Base-by-base conservation (phyloP, 2,113 vertebrate genomes). In the Ranitomeya imitator region DNA sequence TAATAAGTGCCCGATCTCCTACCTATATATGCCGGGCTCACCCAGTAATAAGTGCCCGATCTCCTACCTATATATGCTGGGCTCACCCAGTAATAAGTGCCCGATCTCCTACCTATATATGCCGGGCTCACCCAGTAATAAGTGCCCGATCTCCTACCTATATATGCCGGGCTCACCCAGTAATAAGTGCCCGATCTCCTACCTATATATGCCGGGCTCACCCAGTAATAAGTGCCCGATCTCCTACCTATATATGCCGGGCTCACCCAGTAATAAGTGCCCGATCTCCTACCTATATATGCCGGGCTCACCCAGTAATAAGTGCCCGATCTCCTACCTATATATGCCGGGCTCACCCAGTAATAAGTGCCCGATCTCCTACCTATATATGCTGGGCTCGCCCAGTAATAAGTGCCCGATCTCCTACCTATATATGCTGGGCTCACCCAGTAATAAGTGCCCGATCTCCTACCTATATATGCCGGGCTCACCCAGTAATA, bases 31-130 rank as follows among this genome's bases (percentile, higher is more conserved):
- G 69, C 81, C 14, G 23, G 9, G 80, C 55, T 67, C 71, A 14
- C 87, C 71, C 60, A 57, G 71, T 26, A 15, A n/a, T 82, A 84
- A 10, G 59, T 78, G 69, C 86, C 86, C n/a, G n/a, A n/a, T n/a
- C n/a, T n/a, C n/a, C n/a, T n/a, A n/a, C n/a, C n/a, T n/a, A n/a
- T n/a, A n/a, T n/a, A n/a, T n/a, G n/a, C n/a, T n/a, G n/a, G n/a
- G 80, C 55, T 67, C 71, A 14, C 87, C 71, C 60, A 57, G 71
- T 26, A 15, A n/a, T 82, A 84, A 10, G 59, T 78, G 69, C 86
- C 86, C n/a, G n/a, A n/a, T n/a, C n/a, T n/a, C n/a, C n/a, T n/a
- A n/a, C n/a, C n/a, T n/a, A n/a, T n/a, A n/a, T n/a, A 23, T 37
- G 69, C 81, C 14, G 23, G 9, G 80, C 55, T 67, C 71, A 14